Evolutionary conservation across 2,888 invertebrate genomes (phyloP).

Genomic region (Lepetodrilus schrolli): DNA sequence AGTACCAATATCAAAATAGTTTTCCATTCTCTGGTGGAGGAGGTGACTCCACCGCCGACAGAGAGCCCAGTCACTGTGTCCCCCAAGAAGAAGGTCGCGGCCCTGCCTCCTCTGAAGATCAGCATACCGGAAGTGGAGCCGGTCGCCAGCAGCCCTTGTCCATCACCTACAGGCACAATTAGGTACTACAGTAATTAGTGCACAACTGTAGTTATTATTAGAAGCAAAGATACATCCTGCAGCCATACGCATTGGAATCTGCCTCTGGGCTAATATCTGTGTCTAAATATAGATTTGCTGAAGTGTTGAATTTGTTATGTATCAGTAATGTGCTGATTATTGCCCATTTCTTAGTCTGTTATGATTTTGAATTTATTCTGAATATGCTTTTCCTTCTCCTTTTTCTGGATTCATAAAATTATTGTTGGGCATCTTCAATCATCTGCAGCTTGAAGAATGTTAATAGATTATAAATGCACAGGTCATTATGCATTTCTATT

Average conservation of each 20-base stretch:
- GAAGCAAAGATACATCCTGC: background rate
- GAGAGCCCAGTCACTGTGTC: constrained; percentile 48
- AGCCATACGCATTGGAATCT: background rate
- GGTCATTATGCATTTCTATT: too few species aligned
- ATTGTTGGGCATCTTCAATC: too few species aligned
- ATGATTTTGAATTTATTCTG: too few species aligned
- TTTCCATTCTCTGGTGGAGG: constrained; percentile 93
- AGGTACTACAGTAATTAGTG: constrained; percentile 57
- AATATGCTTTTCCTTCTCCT: too few species aligned
- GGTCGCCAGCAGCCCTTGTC: constrained; percentile 79
- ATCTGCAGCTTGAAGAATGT: too few species aligned
- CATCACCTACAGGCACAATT: constrained; percentile 75
- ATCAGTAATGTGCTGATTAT: too few species aligned
- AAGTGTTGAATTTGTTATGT: too few species aligned
- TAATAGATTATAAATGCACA: too few species aligned
- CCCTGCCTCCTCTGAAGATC: constrained; percentile 86
- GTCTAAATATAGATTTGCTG: too few species aligned
- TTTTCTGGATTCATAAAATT: too few species aligned
- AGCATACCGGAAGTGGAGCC: constrained; percentile 85
- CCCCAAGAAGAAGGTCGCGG: constrained; percentile 74
- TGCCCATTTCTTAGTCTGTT: too few species aligned
- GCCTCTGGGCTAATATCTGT: too few species aligned
- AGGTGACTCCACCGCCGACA: constrained; percentile 49
- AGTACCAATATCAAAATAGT: constrained; percentile 96
- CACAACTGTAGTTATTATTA: background rate